Conservation (phyloP, 2,113 vertebrate species). For the Ardeotis arabs region DNA sequence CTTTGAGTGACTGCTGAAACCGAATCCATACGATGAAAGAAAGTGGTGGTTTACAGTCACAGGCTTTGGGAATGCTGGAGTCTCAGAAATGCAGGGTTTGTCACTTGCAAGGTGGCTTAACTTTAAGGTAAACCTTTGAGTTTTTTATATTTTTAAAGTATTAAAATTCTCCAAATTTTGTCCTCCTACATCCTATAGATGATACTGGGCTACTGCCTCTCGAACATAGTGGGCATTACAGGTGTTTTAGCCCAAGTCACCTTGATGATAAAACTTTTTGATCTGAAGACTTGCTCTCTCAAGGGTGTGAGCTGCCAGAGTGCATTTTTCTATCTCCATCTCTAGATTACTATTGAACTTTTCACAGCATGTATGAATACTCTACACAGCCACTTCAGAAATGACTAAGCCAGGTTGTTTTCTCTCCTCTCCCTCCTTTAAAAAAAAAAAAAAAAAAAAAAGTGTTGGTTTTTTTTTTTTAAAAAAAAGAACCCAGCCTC, state of each 20-base stretch:
- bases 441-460: neutral
- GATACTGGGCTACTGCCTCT: neutral
- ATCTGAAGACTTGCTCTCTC: neutral
- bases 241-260: neutral
- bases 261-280: neutral
- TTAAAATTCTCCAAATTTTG: neutral
- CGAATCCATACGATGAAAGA: neutral
- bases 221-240: accelerated
- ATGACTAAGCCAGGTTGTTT: conserved; percentile 7
- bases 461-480: too few species aligned
- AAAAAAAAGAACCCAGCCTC: neutral
- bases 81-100: neutral
- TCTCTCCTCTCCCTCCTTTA: neutral
- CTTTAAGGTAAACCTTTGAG: neutral
- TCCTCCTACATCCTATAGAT: neutral
- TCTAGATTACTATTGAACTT: neutral
- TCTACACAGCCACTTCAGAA: neutral
- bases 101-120: neutral
- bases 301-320: neutral
- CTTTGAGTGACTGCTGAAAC: neutral
- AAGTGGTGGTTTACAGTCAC: neutral
- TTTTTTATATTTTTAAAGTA: neutral
- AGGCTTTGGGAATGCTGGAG: neutral
- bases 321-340: neutral
- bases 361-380: neutral